These are phyloP conservation scores for Verasper variegatus DNA, from an alignment of 2,113 vertebrate species.

Conservation along the genomic window DNA sequence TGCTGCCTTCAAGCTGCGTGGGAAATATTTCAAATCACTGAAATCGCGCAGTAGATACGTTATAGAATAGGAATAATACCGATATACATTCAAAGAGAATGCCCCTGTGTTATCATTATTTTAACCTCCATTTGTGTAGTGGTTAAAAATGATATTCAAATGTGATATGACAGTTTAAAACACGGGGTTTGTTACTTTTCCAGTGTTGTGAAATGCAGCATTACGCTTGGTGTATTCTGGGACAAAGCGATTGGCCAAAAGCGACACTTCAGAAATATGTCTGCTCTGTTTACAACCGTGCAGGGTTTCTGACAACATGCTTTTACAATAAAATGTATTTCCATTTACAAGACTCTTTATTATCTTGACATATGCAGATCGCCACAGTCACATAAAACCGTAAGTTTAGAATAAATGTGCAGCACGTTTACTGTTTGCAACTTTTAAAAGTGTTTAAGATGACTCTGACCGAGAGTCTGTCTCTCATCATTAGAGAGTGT, in stretches of 20 bases:
- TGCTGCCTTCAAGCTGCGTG: conserved; percentile 35
- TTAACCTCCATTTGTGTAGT: fast-evolving
- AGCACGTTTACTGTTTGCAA: not conserved
- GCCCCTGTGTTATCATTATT: fast-evolving
- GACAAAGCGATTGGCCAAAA: conserved; percentile 68
- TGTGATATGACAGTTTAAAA: not conserved
- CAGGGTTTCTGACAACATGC: not conserved
- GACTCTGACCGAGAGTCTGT: not conserved
- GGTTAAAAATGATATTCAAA: not conserved
- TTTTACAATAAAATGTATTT: not conserved
- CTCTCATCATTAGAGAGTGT: conserved; percentile 10
- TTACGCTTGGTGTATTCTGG: conserved; percentile 7
- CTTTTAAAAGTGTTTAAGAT: not conserved
- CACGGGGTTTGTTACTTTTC: not conserved
- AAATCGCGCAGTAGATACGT: not conserved
- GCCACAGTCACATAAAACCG: not conserved
- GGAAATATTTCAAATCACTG: not conserved
- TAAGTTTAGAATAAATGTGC: not conserved
- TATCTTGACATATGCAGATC: not conserved
- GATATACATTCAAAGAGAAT: not conserved
- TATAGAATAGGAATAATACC: not conserved
- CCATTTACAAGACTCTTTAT: too few species aligned
- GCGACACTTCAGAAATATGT: conserved; percentile 59
- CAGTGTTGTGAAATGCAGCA: conserved; percentile 3
- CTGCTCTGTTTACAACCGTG: not conserved